Base-by-base conservation (phyloP, 2,888 invertebrate species). In the Leptinotarsa tumamoca region DNA sequence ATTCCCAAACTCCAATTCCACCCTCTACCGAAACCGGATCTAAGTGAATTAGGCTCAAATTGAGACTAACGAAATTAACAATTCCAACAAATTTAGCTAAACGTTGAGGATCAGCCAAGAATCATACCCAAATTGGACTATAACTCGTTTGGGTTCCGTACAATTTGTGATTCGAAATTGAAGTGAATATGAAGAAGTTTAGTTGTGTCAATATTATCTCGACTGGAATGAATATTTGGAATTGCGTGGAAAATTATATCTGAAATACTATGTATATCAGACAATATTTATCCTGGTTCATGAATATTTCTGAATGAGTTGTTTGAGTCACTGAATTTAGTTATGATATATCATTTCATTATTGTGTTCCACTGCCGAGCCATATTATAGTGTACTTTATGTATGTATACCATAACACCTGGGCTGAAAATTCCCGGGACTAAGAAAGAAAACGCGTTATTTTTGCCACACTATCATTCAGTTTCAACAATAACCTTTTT, bases 31-130 rank as follows among this genome's bases (percentile, higher is more conserved):
- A 61, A 23, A 27, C 15, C 61, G 61, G 61, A 63, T 33, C 58
- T 63, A n/a, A 63, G 43, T 63, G 63, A 33, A 63, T 63, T 63
- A 63, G 63, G 43, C 33, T 33, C n/a, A 33, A 63, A 63, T 63
- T 4, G 43, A 63, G 63, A 33, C 63, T 63, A 63, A 63, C n/a
- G n/a, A 63, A 63, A 63, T 63, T 63, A 63, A 33, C 63, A 63
- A 63, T 63, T 33, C 14, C 63, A 63, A 63, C 63, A 63, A 63
- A 63, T 43, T 43, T 63, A 63, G 10, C 63, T 63, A n/a, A 63
- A 63, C 43, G 63, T 15, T 13, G 43, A 58, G 58, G 58, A 58
- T 58, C 52, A 13, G 21, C 10, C 33, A 63, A 43, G 63, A 63
- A 63, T 63, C 63, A 63, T 63, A 63, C 33, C 43, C 43, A 63